Evolutionary conservation across 1,140 invertebrate genomes (phyloP), one percentile per base, ranked within the genome.

Genomic region (Phenacoccus solenopsis): DNA sequence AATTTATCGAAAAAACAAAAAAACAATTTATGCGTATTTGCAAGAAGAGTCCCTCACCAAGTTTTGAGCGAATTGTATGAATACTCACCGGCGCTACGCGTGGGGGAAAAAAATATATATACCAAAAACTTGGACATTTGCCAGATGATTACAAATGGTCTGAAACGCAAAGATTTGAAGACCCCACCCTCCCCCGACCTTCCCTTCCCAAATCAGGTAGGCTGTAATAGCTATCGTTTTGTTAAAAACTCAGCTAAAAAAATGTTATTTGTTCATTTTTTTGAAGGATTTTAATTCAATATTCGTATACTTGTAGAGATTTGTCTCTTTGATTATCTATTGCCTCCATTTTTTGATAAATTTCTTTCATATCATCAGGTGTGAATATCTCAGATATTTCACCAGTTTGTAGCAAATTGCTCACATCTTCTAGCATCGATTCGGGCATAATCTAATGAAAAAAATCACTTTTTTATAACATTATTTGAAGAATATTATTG

Each of bases 311-410:
- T 77, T 96, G 94, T 25, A 93, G 79, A 0, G 90, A 84, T 79
- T 92, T 92, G 76, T 97, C 94, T 56, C 90, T 83, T 78, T 93
- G 93, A 71, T 92, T 85, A 77, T 98, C 95, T 57, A 97, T 85
- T 78, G 88, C 82, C 75, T 89, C 82, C 93, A 98, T 98, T 81
- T 93, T 96, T 75, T 98, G 94, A 78, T 90, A 93, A 22, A 98
- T 87, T 76, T 97, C 94, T 16, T 87, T 84, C 78, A 94, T 94
- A 77, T 98, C 95, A 74, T 98, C 94, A 1, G 84, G 79, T 16
- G 84, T 84, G 76, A 93, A 98, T 68, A 98, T 83, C 80, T 96
- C 97, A 0, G 94, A 94, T 0, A 97, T 83, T 83, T 98, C 94
- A 25, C 94, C 95, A 9, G 91, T 89, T 79, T 96, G 96, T 16